Evolutionary conservation across 2,888 invertebrate genomes (phyloP), one percentile per base, ranked within the genome.

Genomic region (Dynastes maya): DNA sequence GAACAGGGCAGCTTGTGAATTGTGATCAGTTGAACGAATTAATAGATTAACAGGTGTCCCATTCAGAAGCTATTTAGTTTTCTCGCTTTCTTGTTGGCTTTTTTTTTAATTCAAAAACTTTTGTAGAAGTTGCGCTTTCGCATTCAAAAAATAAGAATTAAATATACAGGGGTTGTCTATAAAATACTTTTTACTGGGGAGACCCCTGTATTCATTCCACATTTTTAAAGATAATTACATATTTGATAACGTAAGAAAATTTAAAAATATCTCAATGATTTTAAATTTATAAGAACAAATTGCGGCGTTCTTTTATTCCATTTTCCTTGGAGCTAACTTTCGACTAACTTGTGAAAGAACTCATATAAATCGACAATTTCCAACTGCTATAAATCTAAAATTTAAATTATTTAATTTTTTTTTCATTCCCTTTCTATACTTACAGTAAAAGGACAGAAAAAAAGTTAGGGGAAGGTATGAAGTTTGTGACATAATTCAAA

Each of bases 1-100:
- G 86, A 85, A 86, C 85, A 82, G 86, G 85, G 85, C 84, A 77
- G 84, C 83, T 79, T 80, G 78, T 81, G 78, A 81, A 81, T 79
- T 80, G 79, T 80, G 80, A 82, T 79, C 79, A 80, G 79, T 81
- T 82, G 72, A 79, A 80, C 81, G 79, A 81, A 81, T 83, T 81
- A 80, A 79, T 79, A 80, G 83, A 84, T 84, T 83, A 83, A 84
- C 84, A 84, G 83, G 84, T 84, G 84, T 83, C 83, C 83, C 83
- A 83, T 83, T 83, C 81, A 80, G 81, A 64, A 68, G 80, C 80
- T 78, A 79, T 78, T 81, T 81, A 82, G 80, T 79, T 82, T 71
- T 78, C 79, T 71, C 80, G 80, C 78, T 63, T 45, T 81, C 67
- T 80, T 81, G 81, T 81, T 72, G 8, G 51, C 9, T 81, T 81